Percentiles rank a stretch among this genome's conserved stretches.
phyloP scores from a whole-genome alignment of 92 coral and sea anemone genomes.

The Epizoanthus stellaris region DNA sequence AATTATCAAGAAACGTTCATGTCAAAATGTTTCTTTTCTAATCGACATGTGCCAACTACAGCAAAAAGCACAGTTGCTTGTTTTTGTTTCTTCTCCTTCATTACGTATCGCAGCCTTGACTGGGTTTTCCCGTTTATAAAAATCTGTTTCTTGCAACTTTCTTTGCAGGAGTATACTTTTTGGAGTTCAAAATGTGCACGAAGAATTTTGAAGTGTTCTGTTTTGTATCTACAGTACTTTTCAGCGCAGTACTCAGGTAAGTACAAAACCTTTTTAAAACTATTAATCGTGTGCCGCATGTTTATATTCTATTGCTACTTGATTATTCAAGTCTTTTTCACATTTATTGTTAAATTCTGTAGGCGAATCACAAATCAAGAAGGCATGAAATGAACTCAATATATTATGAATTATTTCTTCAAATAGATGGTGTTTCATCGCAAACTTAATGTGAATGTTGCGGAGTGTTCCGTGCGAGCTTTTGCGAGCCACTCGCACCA shows the following conservation, averaged over 20 bases:
- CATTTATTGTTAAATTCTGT: no score
- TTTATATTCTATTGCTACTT: no score
- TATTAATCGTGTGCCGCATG: no score
- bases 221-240: not conserved
- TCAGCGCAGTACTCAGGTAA: slow-evolving; percentile 11
- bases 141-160: not conserved
- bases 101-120: not conserved
- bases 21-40: slow-evolving; percentile 36
- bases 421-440: no score
- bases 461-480: no score
- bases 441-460: no score
- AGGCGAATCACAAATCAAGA: no score
- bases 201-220: not conserved
- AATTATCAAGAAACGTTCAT: slow-evolving; percentile 5
- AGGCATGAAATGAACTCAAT: no score
- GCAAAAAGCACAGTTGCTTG: not conserved
- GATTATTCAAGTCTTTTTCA: no score
- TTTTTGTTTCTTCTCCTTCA: not conserved
- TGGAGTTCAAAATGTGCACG: not conserved
- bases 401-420: no score
- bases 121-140: not conserved
- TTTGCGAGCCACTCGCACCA: no score
- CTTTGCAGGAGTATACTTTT: not conserved
- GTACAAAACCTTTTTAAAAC: not conserved
- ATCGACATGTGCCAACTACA: slow-evolving; percentile 1